A percentile compares a stretch with the other conserved stretches of the same genome.
Evolutionary conservation across 2,797 vertebrate species (phyloP).

Genomic region (Adelosebastes latens): DNA sequence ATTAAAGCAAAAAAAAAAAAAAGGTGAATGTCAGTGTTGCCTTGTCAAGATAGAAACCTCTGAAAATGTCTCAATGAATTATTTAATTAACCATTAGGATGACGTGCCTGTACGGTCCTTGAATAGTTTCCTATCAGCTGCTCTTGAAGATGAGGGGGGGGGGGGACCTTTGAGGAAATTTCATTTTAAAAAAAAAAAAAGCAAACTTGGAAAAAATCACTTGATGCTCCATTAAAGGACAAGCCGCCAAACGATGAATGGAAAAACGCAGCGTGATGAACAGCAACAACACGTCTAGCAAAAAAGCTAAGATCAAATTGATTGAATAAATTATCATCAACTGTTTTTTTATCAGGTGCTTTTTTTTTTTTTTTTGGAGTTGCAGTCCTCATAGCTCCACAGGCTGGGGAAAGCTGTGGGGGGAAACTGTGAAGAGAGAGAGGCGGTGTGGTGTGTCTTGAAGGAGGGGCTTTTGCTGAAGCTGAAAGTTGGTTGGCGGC

Average conservation of each 20-base stretch:
- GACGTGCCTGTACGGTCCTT: not conserved
- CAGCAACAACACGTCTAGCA: not conserved
- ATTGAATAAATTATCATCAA: not conserved
- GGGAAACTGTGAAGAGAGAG: not conserved
- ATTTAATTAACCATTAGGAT: not conserved
- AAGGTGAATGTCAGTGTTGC: not conserved
- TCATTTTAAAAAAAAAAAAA: not conserved
- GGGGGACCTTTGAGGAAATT: not conserved
- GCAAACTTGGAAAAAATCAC: not conserved
- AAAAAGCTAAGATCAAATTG: not conserved
- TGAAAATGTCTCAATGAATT: not conserved
- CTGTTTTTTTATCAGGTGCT: not conserved
- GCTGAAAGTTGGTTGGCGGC: constrained; percentile 79
- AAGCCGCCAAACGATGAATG: not conserved
- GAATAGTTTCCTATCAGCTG: not conserved
- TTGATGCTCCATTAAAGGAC: not conserved
- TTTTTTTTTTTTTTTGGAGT: not conserved
- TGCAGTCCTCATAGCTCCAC: constrained; percentile 5
- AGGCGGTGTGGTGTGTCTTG: constrained; percentile 48
- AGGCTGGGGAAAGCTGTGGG: constrained; percentile 23
- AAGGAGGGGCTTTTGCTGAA: constrained; percentile 74
- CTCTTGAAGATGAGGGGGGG: not conserved
- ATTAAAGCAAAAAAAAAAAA: not conserved
- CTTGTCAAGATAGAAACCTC: not conserved
- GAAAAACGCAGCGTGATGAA: not conserved